Conservation (phyloP, 2,888 invertebrate genomes). For the Oasisia sp. region DNA sequence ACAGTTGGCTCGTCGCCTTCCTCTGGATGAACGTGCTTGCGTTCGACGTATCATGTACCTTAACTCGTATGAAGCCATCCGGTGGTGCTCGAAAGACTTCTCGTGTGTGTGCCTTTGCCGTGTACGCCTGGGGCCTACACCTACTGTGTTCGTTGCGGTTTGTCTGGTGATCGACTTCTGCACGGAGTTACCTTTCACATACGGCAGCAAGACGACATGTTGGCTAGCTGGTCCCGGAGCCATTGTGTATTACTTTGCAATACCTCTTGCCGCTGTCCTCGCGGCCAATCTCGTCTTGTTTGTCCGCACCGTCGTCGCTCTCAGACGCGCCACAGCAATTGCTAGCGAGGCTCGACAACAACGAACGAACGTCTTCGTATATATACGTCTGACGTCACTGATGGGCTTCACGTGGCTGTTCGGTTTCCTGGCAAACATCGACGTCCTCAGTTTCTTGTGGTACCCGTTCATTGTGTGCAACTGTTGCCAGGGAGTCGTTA, state of each 20-base stretch:
- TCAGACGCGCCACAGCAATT: not conserved
- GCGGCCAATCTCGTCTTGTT: conserved; percentile 3
- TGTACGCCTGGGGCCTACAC: not conserved
- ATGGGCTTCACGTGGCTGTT: conserved; percentile 27
- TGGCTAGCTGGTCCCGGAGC: not conserved
- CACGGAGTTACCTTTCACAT: not conserved
- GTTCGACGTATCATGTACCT: not conserved
- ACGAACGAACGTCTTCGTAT: not conserved
- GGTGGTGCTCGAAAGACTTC: not conserved
- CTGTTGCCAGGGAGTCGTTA: conserved; percentile 6
- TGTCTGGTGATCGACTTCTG: not conserved
- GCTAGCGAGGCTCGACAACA: not conserved
- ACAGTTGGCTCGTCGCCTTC: not conserved
- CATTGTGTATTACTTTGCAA: not conserved
- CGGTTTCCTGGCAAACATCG: conserved; percentile 23
- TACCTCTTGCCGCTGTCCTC: not conserved
- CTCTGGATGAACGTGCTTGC: conserved; percentile 4
- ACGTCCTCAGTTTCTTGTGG: conserved; percentile 18
- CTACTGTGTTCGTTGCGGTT: not conserved
- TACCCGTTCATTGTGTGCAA: conserved; percentile 24
- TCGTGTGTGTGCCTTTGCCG: not conserved
- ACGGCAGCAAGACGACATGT: conserved; percentile 13
- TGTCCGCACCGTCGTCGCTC: not conserved
- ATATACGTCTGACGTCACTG: conserved; percentile 6
- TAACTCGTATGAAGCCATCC: not conserved